Evolutionary conservation across 1,140 invertebrate species (phyloP).

Genomic region (Zaprionus nigranus): DNA sequence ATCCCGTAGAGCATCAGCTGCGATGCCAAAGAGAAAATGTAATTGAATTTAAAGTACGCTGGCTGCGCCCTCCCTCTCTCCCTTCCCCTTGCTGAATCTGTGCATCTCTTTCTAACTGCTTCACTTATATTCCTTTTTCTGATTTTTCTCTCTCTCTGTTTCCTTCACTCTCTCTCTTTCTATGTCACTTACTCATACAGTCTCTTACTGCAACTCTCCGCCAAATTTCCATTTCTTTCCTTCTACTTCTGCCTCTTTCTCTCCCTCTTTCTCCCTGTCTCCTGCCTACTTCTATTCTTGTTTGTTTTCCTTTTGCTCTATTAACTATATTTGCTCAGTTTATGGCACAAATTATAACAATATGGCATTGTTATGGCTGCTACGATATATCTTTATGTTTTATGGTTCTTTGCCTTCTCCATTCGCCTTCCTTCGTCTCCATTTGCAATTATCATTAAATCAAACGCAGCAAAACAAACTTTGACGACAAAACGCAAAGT

Average conservation of each 20-base stretch:
- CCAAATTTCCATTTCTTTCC: neutral
- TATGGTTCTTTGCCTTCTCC: constrained; percentile 18
- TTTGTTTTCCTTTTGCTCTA: constrained; percentile 8
- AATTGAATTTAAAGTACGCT: constrained; percentile 78
- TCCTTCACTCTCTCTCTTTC: neutral
- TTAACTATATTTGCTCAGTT: constrained; percentile 9
- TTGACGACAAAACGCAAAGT: constrained; percentile 64
- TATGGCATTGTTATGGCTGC: constrained; percentile 8
- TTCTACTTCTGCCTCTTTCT: neutral
- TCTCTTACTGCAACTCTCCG: neutral
- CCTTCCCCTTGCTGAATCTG: neutral
- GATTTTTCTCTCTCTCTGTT: neutral
- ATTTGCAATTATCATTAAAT: constrained; percentile 74
- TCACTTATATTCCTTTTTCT: neutral
- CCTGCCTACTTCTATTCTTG: neutral
- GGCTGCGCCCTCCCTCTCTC: neutral
- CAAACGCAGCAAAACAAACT: constrained; percentile 40
- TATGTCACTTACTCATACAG: neutral
- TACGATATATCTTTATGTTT: constrained; percentile 15
- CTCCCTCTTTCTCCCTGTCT: neutral
- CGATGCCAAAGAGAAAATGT: constrained; percentile 52
- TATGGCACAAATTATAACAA: constrained; percentile 1
- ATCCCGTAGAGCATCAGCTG: constrained; percentile 63
- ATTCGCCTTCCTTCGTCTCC: constrained; percentile 21
- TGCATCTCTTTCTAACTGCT: neutral